Evolutionary conservation across 2,797 vertebrate species (phyloP), one percentile per base, ranked within the genome.

Genomic region (Hyperoplus lanceolatus): DNA sequence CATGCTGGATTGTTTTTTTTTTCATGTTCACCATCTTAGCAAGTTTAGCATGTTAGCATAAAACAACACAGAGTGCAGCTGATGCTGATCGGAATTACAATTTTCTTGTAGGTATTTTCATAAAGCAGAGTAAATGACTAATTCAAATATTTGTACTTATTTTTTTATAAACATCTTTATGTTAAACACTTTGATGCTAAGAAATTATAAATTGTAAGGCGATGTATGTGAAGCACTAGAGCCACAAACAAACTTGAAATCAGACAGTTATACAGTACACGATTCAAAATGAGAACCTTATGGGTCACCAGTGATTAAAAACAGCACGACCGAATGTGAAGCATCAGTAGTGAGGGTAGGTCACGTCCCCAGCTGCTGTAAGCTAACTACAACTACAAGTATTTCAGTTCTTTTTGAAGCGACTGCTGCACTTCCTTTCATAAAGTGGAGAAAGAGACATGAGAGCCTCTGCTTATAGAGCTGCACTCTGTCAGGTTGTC

Each of bases 401-500:
- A 61, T 55, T 58, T 71, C 58, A 70, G 3, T 76, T 66, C 60
- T 56, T 64, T 73, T 48, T 63, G 36, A 6, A n/a, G 53, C 6
- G 55, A 72, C 21, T 67, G 57, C 49, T 69, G 29, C 62, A 56
- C 4, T 77, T 77, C 53, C 61, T 78, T 60, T 67, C 45, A 68
- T 29, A 42, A 51, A 75, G 54, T 13, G 18, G 45, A 69, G 45
- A 41, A 50, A 57, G 70, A 73, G 56, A 70, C 7, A 9, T 16
- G 16, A 73, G 18, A 60, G 42, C 43, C 15, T 72, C 55, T 4
- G 29, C 61, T 73, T 68, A 62, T 16, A 16, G 53, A 58, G 58
- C 15, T 48, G 73, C 48, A 42, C 62, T 73, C 39, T 16, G 55
- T 42, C 72, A 60, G 62, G 83, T 87, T 81, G 81, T 76, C 86